Evolutionary conservation across 2,888 invertebrate genomes (phyloP).

Genomic region (Ochropacha duplaris): DNA sequence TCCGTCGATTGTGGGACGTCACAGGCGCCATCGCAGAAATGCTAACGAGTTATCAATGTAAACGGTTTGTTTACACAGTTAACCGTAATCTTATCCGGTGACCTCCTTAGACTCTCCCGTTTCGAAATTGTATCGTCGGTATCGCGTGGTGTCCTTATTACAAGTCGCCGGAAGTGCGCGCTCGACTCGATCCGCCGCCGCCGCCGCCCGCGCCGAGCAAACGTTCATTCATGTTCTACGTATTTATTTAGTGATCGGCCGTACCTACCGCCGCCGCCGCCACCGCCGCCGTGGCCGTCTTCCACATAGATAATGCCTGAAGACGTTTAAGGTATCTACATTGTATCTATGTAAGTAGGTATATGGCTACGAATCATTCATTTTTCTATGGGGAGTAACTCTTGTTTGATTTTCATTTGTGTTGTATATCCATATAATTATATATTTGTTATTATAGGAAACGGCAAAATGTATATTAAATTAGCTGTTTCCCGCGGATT

Average conservation of each 20-base stretch:
- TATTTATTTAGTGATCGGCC: conserved; percentile 67
- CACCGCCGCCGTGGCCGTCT: too few species aligned
- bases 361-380: background rate
- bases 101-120: conserved; percentile 81
- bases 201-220: conserved; percentile 45
- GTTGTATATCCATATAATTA: background rate
- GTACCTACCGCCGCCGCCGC: conserved; percentile 62
- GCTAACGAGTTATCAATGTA: conserved; percentile 79
- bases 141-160: conserved; percentile 76
- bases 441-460: background rate
- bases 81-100: conserved; percentile 82
- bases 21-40: conserved; percentile 77
- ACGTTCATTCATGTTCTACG: conserved; percentile 74
- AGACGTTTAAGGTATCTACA: conserved; percentile 25
- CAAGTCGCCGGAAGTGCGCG: conserved; percentile 72
- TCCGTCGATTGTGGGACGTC: conserved; percentile 58
- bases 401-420: background rate
- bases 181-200: conserved; percentile 53
- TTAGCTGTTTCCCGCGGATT: too few species aligned
- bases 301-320: conserved; percentile 39
- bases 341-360: conserved; percentile 16
- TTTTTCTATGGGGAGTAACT: background rate
- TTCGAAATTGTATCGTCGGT: conserved; percentile 78
- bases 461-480: too few species aligned
- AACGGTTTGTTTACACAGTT: conserved; percentile 81